Base-by-base conservation (phyloP, 2,113 vertebrate species). In the Nettapus auritus region DNA sequence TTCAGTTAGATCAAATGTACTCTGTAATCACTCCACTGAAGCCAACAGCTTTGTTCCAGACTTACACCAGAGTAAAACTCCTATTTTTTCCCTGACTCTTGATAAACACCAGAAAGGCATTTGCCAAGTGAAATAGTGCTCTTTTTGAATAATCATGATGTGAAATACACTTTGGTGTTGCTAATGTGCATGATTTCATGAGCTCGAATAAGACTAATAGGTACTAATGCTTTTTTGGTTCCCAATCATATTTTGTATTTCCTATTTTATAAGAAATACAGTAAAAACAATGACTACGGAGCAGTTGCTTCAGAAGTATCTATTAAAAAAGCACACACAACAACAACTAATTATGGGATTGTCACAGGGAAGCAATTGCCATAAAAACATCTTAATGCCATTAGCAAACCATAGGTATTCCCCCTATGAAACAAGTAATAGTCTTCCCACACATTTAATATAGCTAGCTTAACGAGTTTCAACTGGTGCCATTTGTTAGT, bases 381-480 rank as follows among this genome's bases (percentile, higher is more conserved):
- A 13, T 83, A 80, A 86, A 86, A 83, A 60, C 28, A 56, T 73
- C 38, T 38, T 73, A 50, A 70, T 88, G 50, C 52, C 17, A 0
- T 82, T 93, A 86, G 42, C 15, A 89, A 92, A 66, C 88, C 81
- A 16, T 53, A 92, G 79, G 73, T 91, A 76, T 80, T 86, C n/a
- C 16, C 2, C 23, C 28, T 42, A 21, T 26, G 77, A 93, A 91
- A 81, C 36, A 82, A 60, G 63, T 29, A 60, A 67, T 23, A 53
- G 18, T 57, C 56, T 95, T 71, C 68, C 59, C 17, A 68, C 78
- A 64, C 19, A 62, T 63, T 82, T 82, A 81, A 57, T 53, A 38
- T 31, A 82, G 25, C 52, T 57, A 33, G 8, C 48, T 68, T 89
- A 83, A 75, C 87, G 86, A 87, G 22, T 55, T 16, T 96, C 34